These are phyloP conservation scores for Stegodyphus mimosarum DNA, from an alignment of 1,140 invertebrate species.

Conservation along the genomic window DNA sequence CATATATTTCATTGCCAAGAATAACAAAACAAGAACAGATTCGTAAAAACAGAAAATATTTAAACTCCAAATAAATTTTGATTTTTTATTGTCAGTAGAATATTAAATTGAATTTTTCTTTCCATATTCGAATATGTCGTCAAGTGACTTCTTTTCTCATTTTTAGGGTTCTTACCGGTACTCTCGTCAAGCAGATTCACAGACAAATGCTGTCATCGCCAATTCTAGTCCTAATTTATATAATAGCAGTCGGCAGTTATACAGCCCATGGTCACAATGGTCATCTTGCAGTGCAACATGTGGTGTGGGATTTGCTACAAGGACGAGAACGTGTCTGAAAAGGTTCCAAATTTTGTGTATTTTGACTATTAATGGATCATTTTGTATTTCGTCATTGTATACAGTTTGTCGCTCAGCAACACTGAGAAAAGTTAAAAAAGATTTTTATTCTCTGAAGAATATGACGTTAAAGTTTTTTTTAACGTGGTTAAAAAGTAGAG, in stretches of 20 bases:
- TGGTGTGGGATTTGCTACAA: conserved; percentile 65
- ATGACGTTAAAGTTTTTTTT: too few relatives aligned
- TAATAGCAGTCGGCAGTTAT: conserved; percentile 11
- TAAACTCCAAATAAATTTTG: too few relatives aligned
- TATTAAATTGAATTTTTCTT: too few relatives aligned
- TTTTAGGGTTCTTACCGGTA: conserved; percentile 6
- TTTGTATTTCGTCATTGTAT: not conserved
- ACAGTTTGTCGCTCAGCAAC: not conserved
- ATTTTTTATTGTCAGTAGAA: too few relatives aligned
- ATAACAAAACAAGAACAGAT: too few relatives aligned
- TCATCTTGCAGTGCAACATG: conserved; percentile 66
- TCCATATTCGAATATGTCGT: too few relatives aligned
- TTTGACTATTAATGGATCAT: not conserved
- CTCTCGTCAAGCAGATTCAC: not conserved
- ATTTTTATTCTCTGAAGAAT: not conserved
- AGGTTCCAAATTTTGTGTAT: not conserved
- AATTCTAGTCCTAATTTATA: conserved; percentile 23
- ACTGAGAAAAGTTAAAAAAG: not conserved
- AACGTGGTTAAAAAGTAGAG: too few relatives aligned
- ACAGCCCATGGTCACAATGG: conserved; percentile 66
- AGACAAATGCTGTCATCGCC: not conserved
- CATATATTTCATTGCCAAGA: too few relatives aligned
- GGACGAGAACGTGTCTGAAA: conserved; percentile 71
- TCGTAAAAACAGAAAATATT: too few relatives aligned
- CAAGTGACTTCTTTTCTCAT: not conserved